Percentiles rank a stretch among this genome's conserved stretches.
These are phyloP conservation scores for Chymomyza costata DNA, from an alignment of 1,140 invertebrate genomes.

Conservation along the genomic window DNA sequence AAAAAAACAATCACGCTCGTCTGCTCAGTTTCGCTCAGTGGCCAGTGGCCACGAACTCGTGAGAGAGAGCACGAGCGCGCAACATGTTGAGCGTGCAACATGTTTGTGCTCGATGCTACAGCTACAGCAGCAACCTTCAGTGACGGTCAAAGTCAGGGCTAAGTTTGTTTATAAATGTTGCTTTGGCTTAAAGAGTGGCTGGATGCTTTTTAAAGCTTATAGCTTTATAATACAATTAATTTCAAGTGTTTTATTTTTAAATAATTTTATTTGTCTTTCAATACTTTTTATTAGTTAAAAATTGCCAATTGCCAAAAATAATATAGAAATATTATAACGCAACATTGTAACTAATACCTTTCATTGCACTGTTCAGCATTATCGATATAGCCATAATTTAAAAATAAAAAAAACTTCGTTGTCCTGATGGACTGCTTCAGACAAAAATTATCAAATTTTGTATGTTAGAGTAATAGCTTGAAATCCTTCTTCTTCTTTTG, in stretches of 20 bases:
- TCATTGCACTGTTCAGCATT: too few relatives aligned
- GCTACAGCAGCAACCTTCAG: conserved; percentile 10
- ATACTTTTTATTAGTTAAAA: neutral
- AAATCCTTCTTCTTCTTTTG: too few relatives aligned
- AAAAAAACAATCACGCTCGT: conserved; percentile 40
- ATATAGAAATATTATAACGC: too few relatives aligned
- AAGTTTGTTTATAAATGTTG: conserved; percentile 57
- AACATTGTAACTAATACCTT: too few relatives aligned
- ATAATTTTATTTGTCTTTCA: neutral
- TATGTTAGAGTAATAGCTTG: too few relatives aligned
- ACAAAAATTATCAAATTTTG: too few relatives aligned
- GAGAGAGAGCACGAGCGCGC: neutral
- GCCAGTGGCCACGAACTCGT: conserved; percentile 2
- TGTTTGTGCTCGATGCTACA: conserved; percentile 41
- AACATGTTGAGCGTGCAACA: conserved; percentile 49
- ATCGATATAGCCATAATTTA: too few relatives aligned
- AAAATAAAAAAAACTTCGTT: too few relatives aligned
- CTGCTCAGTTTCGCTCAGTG: conserved; percentile 21
- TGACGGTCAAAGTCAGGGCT: conserved; percentile 72
- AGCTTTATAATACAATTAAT: neutral
- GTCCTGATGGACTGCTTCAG: too few relatives aligned
- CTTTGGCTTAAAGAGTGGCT: too few relatives aligned
- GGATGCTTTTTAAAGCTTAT: conserved; percentile 2
- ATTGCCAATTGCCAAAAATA: too few relatives aligned
- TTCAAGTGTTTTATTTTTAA: neutral